A percentile compares a stretch with the other conserved stretches of the same genome.
phyloP scores from a whole-genome alignment of 2,797 vertebrate species.

The Karalla daura region DNA sequence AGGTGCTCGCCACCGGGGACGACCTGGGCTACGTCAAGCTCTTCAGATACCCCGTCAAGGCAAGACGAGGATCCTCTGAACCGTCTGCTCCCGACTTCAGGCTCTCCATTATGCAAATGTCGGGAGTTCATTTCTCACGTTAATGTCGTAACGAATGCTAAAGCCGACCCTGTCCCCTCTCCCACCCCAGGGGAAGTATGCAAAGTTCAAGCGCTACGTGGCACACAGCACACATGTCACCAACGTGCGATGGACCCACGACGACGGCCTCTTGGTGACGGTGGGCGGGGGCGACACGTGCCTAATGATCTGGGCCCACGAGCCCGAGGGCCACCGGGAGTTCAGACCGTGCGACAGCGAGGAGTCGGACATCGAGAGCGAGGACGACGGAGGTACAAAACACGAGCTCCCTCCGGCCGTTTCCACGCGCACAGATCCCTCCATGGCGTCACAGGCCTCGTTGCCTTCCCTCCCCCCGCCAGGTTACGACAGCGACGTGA shows the following conservation, averaged over 20 bases:
- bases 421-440: no score
- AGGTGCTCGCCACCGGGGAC: slow-evolving; percentile 95
- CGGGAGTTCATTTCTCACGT: slow-evolving; percentile 54
- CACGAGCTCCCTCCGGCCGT: no score
- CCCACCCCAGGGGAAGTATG: slow-evolving; percentile 93
- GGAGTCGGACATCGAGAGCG: slow-evolving; percentile 96
- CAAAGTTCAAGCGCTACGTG: slow-evolving; percentile 96
- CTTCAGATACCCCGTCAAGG: slow-evolving; percentile 96
- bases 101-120: slow-evolving; percentile 44
- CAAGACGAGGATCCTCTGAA: slow-evolving; percentile 76
- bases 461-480: slow-evolving; percentile 40
- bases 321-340: slow-evolving; percentile 90
- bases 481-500: slow-evolving; percentile 99
- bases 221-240: slow-evolving; percentile 98
- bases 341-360: slow-evolving; percentile 94
- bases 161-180: slow-evolving; percentile 41
- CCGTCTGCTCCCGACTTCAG: not conserved
- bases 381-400: slow-evolving; percentile 98
- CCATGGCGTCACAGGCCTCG: no score
- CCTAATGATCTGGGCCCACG: slow-evolving; percentile 96
- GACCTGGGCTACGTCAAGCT: slow-evolving; percentile 98
- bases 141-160: slow-evolving; percentile 53
- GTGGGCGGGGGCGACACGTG: slow-evolving; percentile 94
- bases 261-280: slow-evolving; percentile 93
- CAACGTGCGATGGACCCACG: slow-evolving; percentile 95